Percentiles rank a stretch among this genome's conserved stretches.
Conservation (phyloP, 2,797 vertebrate genomes). For the Babyrousa celebensis region DNA sequence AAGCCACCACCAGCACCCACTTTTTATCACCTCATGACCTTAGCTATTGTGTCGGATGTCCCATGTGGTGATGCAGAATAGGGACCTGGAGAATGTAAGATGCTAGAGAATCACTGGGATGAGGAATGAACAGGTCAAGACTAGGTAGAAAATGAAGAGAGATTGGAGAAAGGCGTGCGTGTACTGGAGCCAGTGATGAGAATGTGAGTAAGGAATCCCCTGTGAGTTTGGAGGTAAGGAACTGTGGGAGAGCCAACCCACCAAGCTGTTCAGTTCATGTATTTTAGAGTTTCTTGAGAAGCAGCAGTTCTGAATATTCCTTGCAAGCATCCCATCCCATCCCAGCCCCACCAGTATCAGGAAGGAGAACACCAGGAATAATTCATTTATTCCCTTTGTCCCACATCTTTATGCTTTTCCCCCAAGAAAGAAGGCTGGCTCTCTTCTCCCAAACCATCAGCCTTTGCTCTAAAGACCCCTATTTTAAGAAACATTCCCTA, state of each 20-base stretch:
- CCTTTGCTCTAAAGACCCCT: background rate
- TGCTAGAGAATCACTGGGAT: background rate
- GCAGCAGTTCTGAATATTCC: background rate
- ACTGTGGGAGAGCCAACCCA: background rate
- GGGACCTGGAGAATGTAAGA: background rate
- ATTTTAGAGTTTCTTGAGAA: background rate
- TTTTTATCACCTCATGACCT: background rate
- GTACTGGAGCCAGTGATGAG: accelerated
- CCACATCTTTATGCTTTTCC: background rate
- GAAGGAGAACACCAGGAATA: background rate
- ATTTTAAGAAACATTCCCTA: background rate
- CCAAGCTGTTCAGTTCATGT: background rate
- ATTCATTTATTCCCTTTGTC: background rate
- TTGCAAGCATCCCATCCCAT: background rate
- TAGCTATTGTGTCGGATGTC: background rate
- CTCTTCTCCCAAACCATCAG: background rate
- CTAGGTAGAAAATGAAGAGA: background rate
- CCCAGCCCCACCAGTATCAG: background rate
- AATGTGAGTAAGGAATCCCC: background rate
- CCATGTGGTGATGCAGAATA: background rate
- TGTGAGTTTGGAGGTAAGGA: background rate
- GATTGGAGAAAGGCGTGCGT: background rate
- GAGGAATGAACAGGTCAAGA: background rate
- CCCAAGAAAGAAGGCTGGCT: background rate
- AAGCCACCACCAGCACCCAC: background rate